These are phyloP conservation scores for Amiota communis DNA, from an alignment of 2,888 invertebrate genomes.

Conservation along the genomic window DNA sequence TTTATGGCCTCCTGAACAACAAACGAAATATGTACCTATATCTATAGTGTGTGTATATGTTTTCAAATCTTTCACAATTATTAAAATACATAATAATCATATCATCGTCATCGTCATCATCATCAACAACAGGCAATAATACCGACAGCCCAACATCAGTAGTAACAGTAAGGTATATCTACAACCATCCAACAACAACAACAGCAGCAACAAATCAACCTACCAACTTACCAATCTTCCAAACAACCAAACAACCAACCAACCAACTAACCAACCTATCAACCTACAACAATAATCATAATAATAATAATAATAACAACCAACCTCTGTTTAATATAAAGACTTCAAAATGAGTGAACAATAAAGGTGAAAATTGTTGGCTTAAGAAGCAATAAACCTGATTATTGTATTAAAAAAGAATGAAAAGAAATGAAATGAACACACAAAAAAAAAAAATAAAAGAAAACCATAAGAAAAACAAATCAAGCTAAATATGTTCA, in stretches of 20 bases:
- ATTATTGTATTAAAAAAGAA: too few relatives aligned
- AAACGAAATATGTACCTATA: too few relatives aligned
- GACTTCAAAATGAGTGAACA: conserved; percentile 55
- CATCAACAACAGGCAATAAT: conserved; percentile 42
- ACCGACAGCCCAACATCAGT: conserved; percentile 18
- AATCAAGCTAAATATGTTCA: too few relatives aligned
- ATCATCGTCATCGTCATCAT: conserved; percentile 66
- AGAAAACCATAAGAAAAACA: too few relatives aligned
- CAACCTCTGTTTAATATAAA: not conserved
- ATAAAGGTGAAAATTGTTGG: conserved; percentile 49
- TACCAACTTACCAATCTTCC: too few relatives aligned
- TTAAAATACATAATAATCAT: conserved; percentile 71
- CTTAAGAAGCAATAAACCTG: not conserved
- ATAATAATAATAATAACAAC: conserved; percentile 20
- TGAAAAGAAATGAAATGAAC: too few relatives aligned
- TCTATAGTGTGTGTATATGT: conserved; percentile 41
- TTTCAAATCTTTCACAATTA: conserved; percentile 68
- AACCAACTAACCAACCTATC: too few relatives aligned
- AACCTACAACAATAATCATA: not conserved
- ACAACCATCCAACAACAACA: conserved; percentile 3
- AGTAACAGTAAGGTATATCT: conserved; percentile 30
- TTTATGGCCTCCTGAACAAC: conserved; percentile 56
- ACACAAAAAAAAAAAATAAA: too few relatives aligned
- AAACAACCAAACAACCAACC: not conserved
- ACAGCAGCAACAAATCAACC: not conserved